Evolutionary conservation across 2,797 vertebrate species (phyloP), one percentile per base, ranked within the genome.

Genomic region (Onychomys leucogaster): DNA sequence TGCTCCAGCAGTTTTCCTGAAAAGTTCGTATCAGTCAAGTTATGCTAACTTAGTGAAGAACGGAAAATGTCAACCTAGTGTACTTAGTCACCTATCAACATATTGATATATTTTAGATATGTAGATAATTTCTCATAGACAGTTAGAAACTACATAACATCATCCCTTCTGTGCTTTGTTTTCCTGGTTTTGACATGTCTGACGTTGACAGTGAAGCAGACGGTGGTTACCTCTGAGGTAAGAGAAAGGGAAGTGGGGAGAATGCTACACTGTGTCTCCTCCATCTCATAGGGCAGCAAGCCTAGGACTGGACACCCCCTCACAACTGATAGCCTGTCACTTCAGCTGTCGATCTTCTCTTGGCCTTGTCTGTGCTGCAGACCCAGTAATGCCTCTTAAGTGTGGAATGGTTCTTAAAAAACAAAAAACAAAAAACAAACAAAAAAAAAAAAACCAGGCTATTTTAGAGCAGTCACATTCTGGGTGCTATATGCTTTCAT

Each of bases 31-130:
- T 49, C 65, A 34, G 34, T 89, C 34, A 87, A 89, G 2, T 67
- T 65, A 34, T 95, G 32, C 17, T 73, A 85, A 89, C 4, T 77
- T 29, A 76, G 13, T 83, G 6, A 84, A 75, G 43, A 95, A 90
- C 71, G 19, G 23, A n/a, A 94, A 76, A 32, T 41, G 46, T 21
- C 67, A 80, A 32, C 1, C 14, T 43, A 19, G 5, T 78, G 4
- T 92, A 4, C 46, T 92, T 81, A 49, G 41, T 67, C 7, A 8
- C 86, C 59, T 77, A 43, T 19, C 11, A 59, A 7, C 34, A 7
- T 21, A 75, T 43, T 77, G 89, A 17, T n/a, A 63, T 17, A 55
- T 80, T 82, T 97, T 91, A 75, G 37, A 37, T 29, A n/a, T 89
- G 34, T 9, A 73, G 23, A 59, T 59, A 76, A 32, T 90, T 87